These are phyloP conservation scores for Heliocidaris erythrogramma DNA, from an alignment of 35 echinoderm and acorn worm genomes.

Conservation along the genomic window DNA sequence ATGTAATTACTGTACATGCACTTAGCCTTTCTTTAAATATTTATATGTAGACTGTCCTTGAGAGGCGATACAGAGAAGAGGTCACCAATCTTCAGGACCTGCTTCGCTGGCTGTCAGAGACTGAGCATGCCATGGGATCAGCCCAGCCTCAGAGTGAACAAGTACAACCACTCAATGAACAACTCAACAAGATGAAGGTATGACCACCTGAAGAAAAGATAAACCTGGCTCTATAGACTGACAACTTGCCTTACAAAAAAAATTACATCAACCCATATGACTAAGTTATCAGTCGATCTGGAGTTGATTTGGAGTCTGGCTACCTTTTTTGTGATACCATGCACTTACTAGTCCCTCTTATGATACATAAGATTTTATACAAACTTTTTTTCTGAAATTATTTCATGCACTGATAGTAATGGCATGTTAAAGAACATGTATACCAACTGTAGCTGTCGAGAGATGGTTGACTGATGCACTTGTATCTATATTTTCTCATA, in stretches of 20 bases:
- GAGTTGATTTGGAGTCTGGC: too few relatives aligned
- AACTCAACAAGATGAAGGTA: constrained; percentile 99
- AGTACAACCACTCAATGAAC: constrained; percentile 86
- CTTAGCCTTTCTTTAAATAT: background rate
- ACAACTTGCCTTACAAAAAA: too few relatives aligned
- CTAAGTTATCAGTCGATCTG: too few relatives aligned
- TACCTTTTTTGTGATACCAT: too few relatives aligned
- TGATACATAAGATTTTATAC: too few relatives aligned
- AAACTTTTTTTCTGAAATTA: too few relatives aligned
- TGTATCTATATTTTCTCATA: background rate
- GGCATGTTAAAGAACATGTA: too few relatives aligned
- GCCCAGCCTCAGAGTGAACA: constrained; percentile 90
- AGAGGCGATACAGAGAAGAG: constrained; percentile 67
- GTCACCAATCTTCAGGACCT: constrained; percentile 67
- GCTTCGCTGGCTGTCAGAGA: constrained; percentile 86
- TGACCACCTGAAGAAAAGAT: background rate
- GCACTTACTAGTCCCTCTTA: too few relatives aligned
- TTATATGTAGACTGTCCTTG: constrained; percentile 65
- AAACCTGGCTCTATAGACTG: too few relatives aligned
- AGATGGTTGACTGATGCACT: background rate
- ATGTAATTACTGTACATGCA: background rate
- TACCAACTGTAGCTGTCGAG: too few relatives aligned
- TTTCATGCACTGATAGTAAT: too few relatives aligned
- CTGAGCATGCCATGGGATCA: constrained; percentile 92
- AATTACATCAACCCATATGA: too few relatives aligned